These are phyloP conservation scores for Corydoras maculifer DNA, from an alignment of 2,113 vertebrate species.

Conservation along the genomic window DNA sequence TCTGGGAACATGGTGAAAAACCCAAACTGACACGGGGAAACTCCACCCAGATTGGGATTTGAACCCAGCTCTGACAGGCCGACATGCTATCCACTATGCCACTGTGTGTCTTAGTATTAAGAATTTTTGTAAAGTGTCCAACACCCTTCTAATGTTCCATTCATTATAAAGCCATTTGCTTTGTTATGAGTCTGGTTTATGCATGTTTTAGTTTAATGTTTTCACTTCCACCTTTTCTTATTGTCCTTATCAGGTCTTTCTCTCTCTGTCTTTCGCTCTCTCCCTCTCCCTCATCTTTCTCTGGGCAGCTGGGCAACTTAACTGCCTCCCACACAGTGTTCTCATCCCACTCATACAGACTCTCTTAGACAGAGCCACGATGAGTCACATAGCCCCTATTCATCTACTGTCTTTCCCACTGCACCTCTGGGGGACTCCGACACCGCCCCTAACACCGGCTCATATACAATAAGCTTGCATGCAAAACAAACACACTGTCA, in stretches of 20 bases:
- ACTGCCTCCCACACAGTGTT: constrained; percentile 43
- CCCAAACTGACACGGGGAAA: no score
- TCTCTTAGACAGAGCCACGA: constrained; percentile 49
- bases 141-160: constrained; percentile 24
- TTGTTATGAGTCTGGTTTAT: constrained; percentile 16
- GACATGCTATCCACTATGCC: no score
- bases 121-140: background rate
- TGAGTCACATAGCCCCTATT: constrained; percentile 68
- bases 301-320: constrained; percentile 44
- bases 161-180: constrained; percentile 35
- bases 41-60: no score
- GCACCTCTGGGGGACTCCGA: constrained; percentile 55
- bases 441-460: constrained; percentile 39
- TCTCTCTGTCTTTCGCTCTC: constrained; percentile 7
- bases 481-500: background rate
- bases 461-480: constrained; percentile 27
- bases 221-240: background rate
- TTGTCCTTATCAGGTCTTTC: background rate
- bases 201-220: constrained; percentile 34
- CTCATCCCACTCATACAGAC: constrained; percentile 46
- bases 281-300: constrained; percentile 34
- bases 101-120: no score
- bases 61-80: no score
- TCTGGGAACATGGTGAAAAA: no score
- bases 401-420: constrained; percentile 63